Conservation (phyloP, 2,113 vertebrate species). For the Archilochus colubris region DNA sequence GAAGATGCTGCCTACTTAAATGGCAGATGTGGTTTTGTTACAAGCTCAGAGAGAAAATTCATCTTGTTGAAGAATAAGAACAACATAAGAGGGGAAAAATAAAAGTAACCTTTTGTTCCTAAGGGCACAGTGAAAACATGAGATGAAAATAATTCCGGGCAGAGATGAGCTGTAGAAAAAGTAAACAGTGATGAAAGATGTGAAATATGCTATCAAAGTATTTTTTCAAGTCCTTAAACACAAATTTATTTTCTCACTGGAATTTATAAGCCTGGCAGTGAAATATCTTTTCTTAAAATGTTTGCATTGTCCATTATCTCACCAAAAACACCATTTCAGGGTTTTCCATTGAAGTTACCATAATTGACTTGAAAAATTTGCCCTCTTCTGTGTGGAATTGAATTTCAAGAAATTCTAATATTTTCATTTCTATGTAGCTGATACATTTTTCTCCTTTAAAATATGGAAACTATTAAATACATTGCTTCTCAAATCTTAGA, state of each 20-base stretch:
- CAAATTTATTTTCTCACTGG: not conserved
- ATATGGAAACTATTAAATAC: not conserved
- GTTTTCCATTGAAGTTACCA: not conserved
- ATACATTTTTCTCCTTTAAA: not conserved
- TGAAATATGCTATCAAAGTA: not conserved
- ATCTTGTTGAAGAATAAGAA: slow-evolving; percentile 29
- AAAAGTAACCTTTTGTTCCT: slow-evolving; percentile 44
- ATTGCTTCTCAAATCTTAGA: not conserved
- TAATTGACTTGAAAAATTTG: not conserved
- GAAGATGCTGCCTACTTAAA: slow-evolving; percentile 43
- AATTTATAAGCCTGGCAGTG: not conserved
- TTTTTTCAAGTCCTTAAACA: not conserved
- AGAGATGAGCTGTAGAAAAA: slow-evolving; percentile 5
- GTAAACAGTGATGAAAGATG: not conserved
- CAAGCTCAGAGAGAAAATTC: slow-evolving; percentile 1
- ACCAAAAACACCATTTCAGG: not conserved
- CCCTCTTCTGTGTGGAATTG: not conserved
- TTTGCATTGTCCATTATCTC: slow-evolving; percentile 9
- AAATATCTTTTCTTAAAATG: not conserved
- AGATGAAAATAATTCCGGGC: slow-evolving; percentile 30
- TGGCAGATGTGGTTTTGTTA: slow-evolving; percentile 67
- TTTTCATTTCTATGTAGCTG: not conserved
- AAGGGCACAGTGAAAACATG: slow-evolving; percentile 3
- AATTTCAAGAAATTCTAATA: not conserved
- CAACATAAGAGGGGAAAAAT: slow-evolving; percentile 9